Evolutionary conservation across 2,888 invertebrate species (phyloP).

Genomic region (Scotopteryx bipunctaria): DNA sequence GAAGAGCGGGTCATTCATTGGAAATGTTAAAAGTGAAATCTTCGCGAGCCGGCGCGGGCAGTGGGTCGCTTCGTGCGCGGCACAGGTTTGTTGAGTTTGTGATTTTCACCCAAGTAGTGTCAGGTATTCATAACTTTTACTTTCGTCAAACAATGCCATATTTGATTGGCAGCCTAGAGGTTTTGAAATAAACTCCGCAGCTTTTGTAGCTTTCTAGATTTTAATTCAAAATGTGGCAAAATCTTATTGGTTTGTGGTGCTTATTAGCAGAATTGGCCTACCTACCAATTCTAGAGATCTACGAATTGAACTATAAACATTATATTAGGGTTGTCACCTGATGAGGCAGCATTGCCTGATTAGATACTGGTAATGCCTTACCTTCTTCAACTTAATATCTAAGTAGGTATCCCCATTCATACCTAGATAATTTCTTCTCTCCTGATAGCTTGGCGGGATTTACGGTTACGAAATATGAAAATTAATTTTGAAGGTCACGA

Average conservation of each 20-base stretch:
- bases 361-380: too few relatives aligned
- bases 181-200: neutral
- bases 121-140: constrained; percentile 68
- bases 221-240: too few relatives aligned
- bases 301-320: neutral
- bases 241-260: too few relatives aligned
- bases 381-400: neutral
- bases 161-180: constrained; percentile 33
- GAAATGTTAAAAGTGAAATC: constrained; percentile 78
- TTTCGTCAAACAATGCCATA: constrained; percentile 63
- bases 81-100: constrained; percentile 73
- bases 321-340: neutral
- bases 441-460: neutral
- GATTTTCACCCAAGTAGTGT: constrained; percentile 66
- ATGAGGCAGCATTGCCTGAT: neutral
- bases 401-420: neutral
- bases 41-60: constrained; percentile 62
- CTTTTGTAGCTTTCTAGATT: neutral
- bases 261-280: too few relatives aligned
- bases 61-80: constrained; percentile 67
- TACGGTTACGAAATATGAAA: neutral
- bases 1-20: constrained; percentile 52
- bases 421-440: too few relatives aligned
- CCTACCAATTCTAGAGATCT: neutral
- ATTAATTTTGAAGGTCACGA: constrained; percentile 32